These are phyloP conservation scores for Todiramphus saurophagus DNA, from an alignment of 2,113 vertebrate genomes.

Conservation along the genomic window DNA sequence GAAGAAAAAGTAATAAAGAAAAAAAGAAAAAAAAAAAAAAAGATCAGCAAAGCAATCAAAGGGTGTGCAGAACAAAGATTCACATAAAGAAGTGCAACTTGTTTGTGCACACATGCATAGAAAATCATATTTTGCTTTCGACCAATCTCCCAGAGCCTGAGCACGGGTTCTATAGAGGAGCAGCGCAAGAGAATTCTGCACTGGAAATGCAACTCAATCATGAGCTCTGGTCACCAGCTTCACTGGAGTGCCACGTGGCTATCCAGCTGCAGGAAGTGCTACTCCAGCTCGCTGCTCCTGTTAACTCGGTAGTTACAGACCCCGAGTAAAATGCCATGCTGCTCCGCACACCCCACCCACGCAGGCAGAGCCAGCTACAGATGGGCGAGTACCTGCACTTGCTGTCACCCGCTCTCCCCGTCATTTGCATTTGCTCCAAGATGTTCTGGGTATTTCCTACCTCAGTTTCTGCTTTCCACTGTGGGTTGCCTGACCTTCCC, in stretches of 20 bases:
- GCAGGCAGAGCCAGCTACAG: not conserved
- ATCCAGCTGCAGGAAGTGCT: not conserved
- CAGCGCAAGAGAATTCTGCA: not conserved
- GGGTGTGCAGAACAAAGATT: not conserved
- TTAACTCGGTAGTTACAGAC: not conserved
- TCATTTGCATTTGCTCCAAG: not conserved
- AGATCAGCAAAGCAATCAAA: not conserved
- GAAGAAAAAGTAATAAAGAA: not conserved
- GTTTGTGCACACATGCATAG: not conserved
- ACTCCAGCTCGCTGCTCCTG: not conserved
- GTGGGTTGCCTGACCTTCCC: conserved; percentile 29
- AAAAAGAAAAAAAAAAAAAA: not conserved
- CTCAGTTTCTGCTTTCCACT: conserved; percentile 64
- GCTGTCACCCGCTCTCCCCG: not conserved
- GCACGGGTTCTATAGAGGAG: not conserved
- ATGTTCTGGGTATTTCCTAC: conserved; percentile 27
- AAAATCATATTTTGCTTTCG: not conserved
- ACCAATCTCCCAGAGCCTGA: not conserved
- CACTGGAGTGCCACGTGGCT: not conserved
- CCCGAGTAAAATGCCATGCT: not conserved
- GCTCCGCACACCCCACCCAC: not conserved
- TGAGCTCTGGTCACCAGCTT: not conserved
- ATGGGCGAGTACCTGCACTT: not conserved
- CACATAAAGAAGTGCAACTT: not conserved
- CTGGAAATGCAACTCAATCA: not conserved